phyloP scores from a whole-genome alignment of 2,113 vertebrate species.

The Laterallus jamaicensis region DNA sequence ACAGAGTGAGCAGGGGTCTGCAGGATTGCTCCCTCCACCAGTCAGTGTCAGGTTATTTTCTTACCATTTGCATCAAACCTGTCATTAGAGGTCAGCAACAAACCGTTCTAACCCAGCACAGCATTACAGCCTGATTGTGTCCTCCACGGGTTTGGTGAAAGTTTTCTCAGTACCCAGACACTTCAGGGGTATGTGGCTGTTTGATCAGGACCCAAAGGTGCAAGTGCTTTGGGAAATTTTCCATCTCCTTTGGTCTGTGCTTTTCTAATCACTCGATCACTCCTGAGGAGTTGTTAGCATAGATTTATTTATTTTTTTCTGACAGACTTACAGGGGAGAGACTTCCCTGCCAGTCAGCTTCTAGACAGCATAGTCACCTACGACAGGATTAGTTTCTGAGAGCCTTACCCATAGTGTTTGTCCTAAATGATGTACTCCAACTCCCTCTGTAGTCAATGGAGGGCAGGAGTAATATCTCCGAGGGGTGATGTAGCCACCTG shows the following conservation, averaged over 20 bases:
- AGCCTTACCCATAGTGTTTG: not conserved
- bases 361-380: not conserved
- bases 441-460: not conserved
- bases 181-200: accelerated
- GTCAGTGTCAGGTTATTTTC: not conserved
- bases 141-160: not conserved
- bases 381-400: not conserved
- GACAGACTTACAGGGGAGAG: not conserved
- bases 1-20: not conserved
- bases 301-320: not conserved
- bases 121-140: not conserved
- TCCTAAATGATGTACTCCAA: not conserved
- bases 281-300: not conserved
- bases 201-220: not conserved
- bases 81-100: slow-evolving; percentile 27
- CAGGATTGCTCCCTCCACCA: not conserved
- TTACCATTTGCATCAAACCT: not conserved
- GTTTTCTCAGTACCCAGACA: not conserved
- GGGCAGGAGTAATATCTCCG: not conserved
- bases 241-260: not conserved
- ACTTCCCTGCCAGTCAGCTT: not conserved
- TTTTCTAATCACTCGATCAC: not conserved
- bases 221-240: not conserved
- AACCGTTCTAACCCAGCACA: not conserved
- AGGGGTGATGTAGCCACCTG: not conserved